phyloP scores from a whole-genome alignment of 2,888 invertebrate genomes.

The Cephus nigrinus region DNA sequence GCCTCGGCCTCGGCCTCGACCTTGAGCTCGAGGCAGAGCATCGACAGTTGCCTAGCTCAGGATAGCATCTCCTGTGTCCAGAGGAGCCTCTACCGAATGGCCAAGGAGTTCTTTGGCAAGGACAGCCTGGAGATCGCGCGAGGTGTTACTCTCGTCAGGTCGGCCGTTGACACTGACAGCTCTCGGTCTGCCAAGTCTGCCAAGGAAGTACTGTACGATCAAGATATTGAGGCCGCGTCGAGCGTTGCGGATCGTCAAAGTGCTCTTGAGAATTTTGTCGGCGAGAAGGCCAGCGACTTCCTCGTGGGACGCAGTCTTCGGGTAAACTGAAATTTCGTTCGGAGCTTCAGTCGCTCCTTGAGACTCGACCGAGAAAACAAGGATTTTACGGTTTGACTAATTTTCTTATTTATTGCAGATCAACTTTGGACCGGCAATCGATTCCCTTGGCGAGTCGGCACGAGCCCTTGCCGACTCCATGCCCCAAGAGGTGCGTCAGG shows the following conservation, averaged over 20 bases:
- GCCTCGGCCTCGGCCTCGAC: slow-evolving; percentile 25
- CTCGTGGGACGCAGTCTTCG: slow-evolving; percentile 69
- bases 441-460: slow-evolving; percentile 61
- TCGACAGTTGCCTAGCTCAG: slow-evolving; percentile 71
- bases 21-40: slow-evolving; percentile 56
- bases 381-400: too few species aligned
- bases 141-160: slow-evolving; percentile 69
- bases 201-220: slow-evolving; percentile 66
- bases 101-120: slow-evolving; percentile 71
- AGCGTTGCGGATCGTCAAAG: slow-evolving; percentile 69
- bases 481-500: slow-evolving; percentile 70
- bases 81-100: slow-evolving; percentile 70
- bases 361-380: too few species aligned
- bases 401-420: slow-evolving; percentile 42
- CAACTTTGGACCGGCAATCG: slow-evolving; percentile 61
- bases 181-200: slow-evolving; percentile 66
- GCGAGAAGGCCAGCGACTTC: slow-evolving; percentile 69
- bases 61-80: slow-evolving; percentile 76
- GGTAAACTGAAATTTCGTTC: slow-evolving; percentile 39
- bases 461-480: slow-evolving; percentile 69
- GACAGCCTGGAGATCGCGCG: slow-evolving; percentile 70
- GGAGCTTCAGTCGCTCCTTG: too few species aligned
- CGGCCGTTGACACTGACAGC: slow-evolving; percentile 39
- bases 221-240: slow-evolving; percentile 67
- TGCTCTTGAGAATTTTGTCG: slow-evolving; percentile 71